phyloP scores from a whole-genome alignment of 2,113 vertebrate genomes.

The Callaeas wilsoni region DNA sequence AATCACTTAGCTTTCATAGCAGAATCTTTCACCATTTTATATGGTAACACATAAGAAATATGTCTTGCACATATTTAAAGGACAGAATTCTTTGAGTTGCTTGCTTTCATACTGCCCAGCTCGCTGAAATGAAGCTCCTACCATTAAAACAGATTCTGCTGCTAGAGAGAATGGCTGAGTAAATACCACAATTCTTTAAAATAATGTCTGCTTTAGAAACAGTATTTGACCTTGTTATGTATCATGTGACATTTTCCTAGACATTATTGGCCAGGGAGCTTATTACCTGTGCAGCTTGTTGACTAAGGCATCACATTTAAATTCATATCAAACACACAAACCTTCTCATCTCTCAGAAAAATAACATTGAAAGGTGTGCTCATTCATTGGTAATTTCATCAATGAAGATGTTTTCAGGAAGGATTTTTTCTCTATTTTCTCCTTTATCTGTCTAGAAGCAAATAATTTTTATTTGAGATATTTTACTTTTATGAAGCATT shows the following conservation, averaged over 20 bases:
- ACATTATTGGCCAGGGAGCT: background rate
- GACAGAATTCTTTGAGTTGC: background rate
- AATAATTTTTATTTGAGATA: background rate
- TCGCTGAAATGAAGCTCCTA: background rate
- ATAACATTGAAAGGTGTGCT: background rate
- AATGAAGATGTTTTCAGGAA: background rate
- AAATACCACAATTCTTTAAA: background rate
- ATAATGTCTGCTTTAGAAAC: background rate
- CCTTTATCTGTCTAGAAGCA: background rate
- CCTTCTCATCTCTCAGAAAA: background rate
- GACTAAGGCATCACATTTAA: background rate
- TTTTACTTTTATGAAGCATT: background rate
- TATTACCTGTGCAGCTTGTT: background rate
- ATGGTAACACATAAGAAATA: background rate
- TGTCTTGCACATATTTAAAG: background rate
- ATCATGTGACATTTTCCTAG: background rate
- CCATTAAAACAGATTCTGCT: background rate
- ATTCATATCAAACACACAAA: background rate
- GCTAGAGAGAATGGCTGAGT: background rate
- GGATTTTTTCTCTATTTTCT: background rate
- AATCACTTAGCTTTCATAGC: slow-evolving; percentile 53
- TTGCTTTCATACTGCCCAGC: background rate
- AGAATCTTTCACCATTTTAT: slow-evolving; percentile 29
- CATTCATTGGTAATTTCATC: background rate
- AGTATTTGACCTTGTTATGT: background rate